Evolutionary conservation across 2,888 invertebrate genomes (phyloP).

Genomic region (Caenorhabditis doughertyi): DNA sequence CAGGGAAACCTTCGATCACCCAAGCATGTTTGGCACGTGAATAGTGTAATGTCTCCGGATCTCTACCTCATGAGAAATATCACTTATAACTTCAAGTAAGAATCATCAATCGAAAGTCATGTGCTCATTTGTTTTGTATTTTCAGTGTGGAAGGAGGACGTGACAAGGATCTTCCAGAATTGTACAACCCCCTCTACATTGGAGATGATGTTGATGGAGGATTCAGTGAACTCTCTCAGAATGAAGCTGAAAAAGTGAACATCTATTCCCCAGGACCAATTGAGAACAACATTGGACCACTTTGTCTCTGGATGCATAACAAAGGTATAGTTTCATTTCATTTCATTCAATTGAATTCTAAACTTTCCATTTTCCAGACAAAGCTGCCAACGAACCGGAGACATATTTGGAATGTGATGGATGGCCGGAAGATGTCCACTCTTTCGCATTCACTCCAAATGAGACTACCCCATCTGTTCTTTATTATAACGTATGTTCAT

Average conservation of each 20-base stretch:
- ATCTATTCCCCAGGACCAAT: conserved; percentile 63
- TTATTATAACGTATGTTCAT: conserved; percentile 85
- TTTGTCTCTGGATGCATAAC: conserved; percentile 89
- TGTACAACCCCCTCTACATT: conserved; percentile 93
- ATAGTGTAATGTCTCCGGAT: conserved; percentile 92
- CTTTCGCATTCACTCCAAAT: conserved; percentile 88
- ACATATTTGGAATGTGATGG: conserved; percentile 86
- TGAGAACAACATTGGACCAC: conserved; percentile 87
- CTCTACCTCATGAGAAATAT: conserved; percentile 91
- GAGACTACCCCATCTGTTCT: conserved; percentile 91
- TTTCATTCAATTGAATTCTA: conserved; percentile 83
- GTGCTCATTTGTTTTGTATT: conserved; percentile 1
- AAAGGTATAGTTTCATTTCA: conserved; percentile 84
- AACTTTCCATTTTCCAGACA: conserved; percentile 87
- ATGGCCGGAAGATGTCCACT: conserved; percentile 63
- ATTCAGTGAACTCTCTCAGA: conserved; percentile 88
- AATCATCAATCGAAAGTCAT: not conserved
- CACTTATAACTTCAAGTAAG: conserved; percentile 88
- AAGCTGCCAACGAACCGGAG: conserved; percentile 82
- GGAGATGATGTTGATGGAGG: conserved; percentile 92
- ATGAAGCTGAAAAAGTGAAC: conserved; percentile 84
- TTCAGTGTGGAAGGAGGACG: conserved; percentile 87
- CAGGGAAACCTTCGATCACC: conserved; percentile 82
- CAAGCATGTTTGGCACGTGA: conserved; percentile 93
- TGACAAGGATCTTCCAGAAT: conserved; percentile 89